These are phyloP conservation scores for Carcina quercana DNA, from an alignment of 2,888 invertebrate species.

Conservation along the genomic window DNA sequence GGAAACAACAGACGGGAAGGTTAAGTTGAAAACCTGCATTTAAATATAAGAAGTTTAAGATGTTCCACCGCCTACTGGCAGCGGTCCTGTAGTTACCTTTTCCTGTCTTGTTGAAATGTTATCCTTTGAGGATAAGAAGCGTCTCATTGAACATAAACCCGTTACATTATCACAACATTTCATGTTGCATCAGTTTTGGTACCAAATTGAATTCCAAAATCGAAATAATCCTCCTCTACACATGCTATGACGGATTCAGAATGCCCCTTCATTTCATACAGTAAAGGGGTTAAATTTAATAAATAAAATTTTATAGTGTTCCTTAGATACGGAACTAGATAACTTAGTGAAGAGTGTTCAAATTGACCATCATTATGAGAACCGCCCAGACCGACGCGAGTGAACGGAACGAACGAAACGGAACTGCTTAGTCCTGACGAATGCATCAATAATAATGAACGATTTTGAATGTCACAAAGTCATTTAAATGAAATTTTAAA, in stretches of 20 bases:
- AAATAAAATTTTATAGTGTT: neutral
- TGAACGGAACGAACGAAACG: no score
- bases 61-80: constrained; percentile 27
- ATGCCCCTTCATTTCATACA: neutral
- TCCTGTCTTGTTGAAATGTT: constrained; percentile 26
- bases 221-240: constrained; percentile 9
- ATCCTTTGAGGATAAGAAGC: constrained; percentile 9
- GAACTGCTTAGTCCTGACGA: no score
- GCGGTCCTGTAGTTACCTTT: constrained; percentile 25
- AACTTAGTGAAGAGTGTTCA: neutral
- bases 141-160: constrained; percentile 14
- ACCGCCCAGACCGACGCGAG: no score
- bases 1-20: constrained; percentile 23
- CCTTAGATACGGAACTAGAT: neutral
- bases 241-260: constrained; percentile 3
- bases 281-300: neutral
- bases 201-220: constrained; percentile 8
- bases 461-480: no score
- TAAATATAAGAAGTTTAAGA: constrained; percentile 29
- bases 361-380: no score
- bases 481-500: no score
- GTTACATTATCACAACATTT: constrained; percentile 22
- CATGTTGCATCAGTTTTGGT: constrained; percentile 15
- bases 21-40: constrained; percentile 25
- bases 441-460: no score